Base-by-base conservation (phyloP, 1,140 invertebrate species). In the Drosophila jambulina region DNA sequence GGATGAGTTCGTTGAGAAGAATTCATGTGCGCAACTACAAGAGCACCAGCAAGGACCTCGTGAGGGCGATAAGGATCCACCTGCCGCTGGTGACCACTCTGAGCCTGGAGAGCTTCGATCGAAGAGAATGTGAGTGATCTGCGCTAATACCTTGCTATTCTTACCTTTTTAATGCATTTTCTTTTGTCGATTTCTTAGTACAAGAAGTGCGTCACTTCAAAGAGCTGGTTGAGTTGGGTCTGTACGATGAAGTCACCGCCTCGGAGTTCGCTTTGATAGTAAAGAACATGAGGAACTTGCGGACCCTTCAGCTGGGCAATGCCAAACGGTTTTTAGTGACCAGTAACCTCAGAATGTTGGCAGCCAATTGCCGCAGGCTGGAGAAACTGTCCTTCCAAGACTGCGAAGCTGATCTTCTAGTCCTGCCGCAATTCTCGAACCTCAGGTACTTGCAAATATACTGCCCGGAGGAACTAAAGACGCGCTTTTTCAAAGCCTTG, bases 1-100 rank as follows among this genome's bases (percentile, higher is more conserved):
- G 57, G 9, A 46, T 88, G 32, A 48, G 51, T 2, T 69, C 85
- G 4, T 42, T 88, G 9, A 25, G 25, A 17, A 80, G 75, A 49
- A 74, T 88, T 17, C 69, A 88, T 27, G 70, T 88, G 10, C 74
- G 85, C 4, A 88, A 88, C 38, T 88, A 88, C 46, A 88, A 88
- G 21, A 78, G 80, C 62, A 88, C 84, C 7, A 88, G 84, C 51
- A 75, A 69, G 23, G 85, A 88, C 54, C 64, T 88, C 9, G 71
- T 88, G 7, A 72, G 46, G 17, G 65, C 59, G 1, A 84, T 88
- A 36, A 49, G 64, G 9, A 38, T 63, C 7, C 65, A 82, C 21
- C 51, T 88, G 59, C 84, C 84, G 19, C 54, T 53, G 19, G 80
- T 88, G 12, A 83, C 42, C 42, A 54, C 58, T 32, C 38, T 88